A percentile compares a stretch with the other conserved stretches of the same genome.
These are phyloP conservation scores for Melanerpes aurifrons DNA, from an alignment of 2,113 vertebrate species.

Conservation along the genomic window DNA sequence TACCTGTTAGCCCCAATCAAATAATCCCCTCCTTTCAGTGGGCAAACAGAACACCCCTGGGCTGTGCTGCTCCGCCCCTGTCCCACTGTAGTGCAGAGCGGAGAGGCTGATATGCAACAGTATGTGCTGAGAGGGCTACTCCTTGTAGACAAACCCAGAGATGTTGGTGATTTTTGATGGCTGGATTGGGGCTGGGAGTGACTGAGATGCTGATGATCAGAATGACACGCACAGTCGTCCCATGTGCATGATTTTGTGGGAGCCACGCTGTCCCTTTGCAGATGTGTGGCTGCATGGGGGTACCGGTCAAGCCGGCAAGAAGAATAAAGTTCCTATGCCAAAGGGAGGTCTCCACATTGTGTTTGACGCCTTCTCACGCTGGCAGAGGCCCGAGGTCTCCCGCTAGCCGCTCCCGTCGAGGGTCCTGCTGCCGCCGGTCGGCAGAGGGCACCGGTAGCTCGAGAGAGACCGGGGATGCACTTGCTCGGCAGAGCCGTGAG, in stretches of 20 bases:
- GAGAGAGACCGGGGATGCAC: background rate
- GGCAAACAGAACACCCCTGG: conserved; percentile 14
- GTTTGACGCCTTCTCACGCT: background rate
- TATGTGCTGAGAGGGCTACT: conserved; percentile 6
- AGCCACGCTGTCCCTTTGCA: background rate
- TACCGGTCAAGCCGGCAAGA: background rate
- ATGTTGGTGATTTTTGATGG: background rate
- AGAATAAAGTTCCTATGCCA: rapidly evolving
- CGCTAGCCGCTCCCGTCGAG: background rate
- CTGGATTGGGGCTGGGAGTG: background rate
- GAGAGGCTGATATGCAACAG: conserved; percentile 38
- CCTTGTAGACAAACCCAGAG: conserved; percentile 12
- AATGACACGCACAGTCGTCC: background rate
- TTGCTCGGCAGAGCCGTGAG: background rate
- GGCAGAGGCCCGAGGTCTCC: background rate
- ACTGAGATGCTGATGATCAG: background rate
- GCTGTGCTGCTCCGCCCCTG: background rate
- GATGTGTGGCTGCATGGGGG: background rate
- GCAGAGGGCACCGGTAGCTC: conserved; percentile 50
- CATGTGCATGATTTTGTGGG: rapidly evolving
- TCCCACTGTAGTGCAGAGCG: background rate
- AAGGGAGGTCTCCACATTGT: rapidly evolving
- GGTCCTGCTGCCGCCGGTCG: background rate
- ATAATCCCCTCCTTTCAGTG: conserved; percentile 42
- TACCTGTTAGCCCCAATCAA: background rate